Percentiles rank a stretch among this genome's conserved stretches.
These are phyloP conservation scores for Callospermophilus lateralis DNA, from an alignment of 2,113 vertebrate genomes.

Conservation along the genomic window DNA sequence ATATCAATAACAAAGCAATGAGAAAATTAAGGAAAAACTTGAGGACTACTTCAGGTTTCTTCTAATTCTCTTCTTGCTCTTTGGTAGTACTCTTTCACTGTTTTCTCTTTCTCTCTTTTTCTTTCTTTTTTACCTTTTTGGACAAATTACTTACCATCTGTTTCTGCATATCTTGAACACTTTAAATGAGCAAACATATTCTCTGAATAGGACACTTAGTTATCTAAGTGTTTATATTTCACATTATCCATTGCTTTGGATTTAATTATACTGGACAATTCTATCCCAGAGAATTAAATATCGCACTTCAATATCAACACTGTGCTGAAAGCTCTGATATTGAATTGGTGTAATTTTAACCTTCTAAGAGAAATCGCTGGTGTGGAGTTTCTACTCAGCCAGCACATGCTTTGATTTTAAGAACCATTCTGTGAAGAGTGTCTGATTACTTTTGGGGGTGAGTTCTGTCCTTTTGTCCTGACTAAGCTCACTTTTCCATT, in stretches of 20 bases:
- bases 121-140: background rate
- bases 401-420: constrained; percentile 67
- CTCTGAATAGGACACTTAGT: constrained; percentile 21
- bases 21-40: background rate
- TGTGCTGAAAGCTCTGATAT: constrained; percentile 8
- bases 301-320: constrained; percentile 69
- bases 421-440: constrained; percentile 62
- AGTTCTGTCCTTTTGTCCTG: constrained; percentile 73
- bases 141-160: background rate
- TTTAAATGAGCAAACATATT: constrained; percentile 37
- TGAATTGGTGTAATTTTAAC: constrained; percentile 75
- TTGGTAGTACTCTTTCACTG: background rate
- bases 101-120: no score
- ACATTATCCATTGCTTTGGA: constrained; percentile 40
- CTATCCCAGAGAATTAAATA: constrained; percentile 63
- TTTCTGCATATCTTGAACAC: constrained; percentile 26
- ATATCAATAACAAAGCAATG: background rate
- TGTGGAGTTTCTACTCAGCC: constrained; percentile 64
- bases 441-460: constrained; percentile 73
- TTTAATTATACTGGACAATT: constrained; percentile 70
- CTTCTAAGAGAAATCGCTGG: constrained; percentile 44
- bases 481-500: constrained; percentile 71
- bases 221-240: constrained; percentile 51
- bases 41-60: background rate
- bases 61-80: background rate